These are phyloP conservation scores for Glyptemys insculpta DNA, from an alignment of 2,797 vertebrate genomes.

Conservation along the genomic window DNA sequence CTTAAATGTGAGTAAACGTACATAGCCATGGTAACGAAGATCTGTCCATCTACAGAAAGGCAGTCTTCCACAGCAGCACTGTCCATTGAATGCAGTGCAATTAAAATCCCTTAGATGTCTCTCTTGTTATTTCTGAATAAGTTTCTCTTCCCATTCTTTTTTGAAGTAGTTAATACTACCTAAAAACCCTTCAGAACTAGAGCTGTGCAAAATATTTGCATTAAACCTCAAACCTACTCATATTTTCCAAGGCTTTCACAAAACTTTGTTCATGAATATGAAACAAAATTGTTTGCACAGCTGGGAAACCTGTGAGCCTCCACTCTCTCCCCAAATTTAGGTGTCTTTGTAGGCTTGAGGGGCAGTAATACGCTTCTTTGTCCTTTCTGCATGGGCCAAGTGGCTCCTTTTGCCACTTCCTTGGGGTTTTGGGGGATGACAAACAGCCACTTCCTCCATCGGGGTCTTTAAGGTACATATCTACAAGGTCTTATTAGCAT, in stretches of 20 bases:
- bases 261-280: rapidly evolving
- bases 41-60: background rate
- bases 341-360: background rate
- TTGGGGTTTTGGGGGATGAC: background rate
- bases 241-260: background rate
- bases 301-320: background rate
- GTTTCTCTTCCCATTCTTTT: background rate
- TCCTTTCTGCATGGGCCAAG: background rate
- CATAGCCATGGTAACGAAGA: background rate
- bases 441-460: background rate
- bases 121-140: constrained; percentile 27
- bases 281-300: background rate
- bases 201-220: background rate
- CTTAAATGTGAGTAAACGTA: background rate
- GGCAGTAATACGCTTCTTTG: background rate
- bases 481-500: background rate
- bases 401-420: background rate
- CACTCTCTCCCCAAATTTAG: background rate
- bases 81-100: constrained; percentile 5
- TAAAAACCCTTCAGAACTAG: background rate
- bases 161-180: background rate
- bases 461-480: background rate
- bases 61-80: background rate
- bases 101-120: constrained; percentile 70
- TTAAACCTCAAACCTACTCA: background rate